Conservation (phyloP, 92 coral and sea anemone genomes). For the Umimayanthus chanpuru region DNA sequence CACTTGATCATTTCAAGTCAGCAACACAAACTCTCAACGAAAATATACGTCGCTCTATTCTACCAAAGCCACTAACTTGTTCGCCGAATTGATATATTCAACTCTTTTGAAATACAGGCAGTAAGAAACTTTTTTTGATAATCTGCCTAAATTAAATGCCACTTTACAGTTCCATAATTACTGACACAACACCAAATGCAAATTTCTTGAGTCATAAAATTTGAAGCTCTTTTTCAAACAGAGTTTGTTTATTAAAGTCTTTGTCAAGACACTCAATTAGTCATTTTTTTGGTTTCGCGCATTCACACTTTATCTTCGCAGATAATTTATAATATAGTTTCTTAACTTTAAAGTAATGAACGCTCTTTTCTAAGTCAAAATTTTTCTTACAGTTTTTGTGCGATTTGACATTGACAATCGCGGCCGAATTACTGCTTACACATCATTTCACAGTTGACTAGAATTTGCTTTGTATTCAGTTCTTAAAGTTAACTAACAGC, state of each 20-base stretch:
- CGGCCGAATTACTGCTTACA: not conserved
- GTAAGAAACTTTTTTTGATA: not conserved
- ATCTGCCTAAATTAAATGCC: conserved; percentile 12
- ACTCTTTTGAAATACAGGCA: not conserved
- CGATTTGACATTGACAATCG: not conserved
- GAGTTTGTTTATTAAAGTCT: conserved; percentile 15
- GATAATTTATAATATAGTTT: not conserved
- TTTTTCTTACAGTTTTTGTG: not conserved
- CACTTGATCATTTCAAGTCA: conserved; percentile 36
- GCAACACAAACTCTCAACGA: not conserved
- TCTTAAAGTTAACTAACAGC: not conserved
- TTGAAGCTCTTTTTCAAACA: not conserved
- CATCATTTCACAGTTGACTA: conserved; percentile 3
- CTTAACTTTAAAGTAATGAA: not conserved
- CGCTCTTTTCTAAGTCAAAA: not conserved
- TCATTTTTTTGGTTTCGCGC: conserved; percentile 1
- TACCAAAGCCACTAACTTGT: not conserved
- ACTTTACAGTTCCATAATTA: conserved; percentile 17
- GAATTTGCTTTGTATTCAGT: not conserved
- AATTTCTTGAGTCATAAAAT: conserved; percentile 32
- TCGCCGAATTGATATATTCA: not conserved
- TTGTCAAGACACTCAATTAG: not conserved
- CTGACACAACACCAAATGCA: conserved; percentile 43
- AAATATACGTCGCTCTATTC: not conserved
- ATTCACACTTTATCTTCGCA: not conserved